Evolutionary conservation across 2,888 invertebrate genomes (phyloP).

Genomic region (Drosophila melanocephala): DNA sequence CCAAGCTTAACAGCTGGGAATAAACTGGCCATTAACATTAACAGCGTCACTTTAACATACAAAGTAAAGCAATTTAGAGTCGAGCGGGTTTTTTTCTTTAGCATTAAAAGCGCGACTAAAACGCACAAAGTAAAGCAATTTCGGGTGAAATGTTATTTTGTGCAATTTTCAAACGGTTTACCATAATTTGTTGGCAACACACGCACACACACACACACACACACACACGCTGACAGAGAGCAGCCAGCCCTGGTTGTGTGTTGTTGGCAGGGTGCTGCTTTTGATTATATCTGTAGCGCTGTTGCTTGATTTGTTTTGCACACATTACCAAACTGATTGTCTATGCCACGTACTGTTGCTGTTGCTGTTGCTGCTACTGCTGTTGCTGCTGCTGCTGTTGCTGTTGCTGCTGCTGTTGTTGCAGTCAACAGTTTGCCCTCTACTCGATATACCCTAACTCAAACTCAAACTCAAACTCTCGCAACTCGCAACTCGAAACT

Average conservation of each 20-base stretch:
- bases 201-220: neutral
- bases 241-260: slow-evolving; percentile 44
- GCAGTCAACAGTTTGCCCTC: slow-evolving; percentile 46
- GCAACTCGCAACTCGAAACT: slow-evolving; percentile 16
- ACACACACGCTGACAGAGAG: neutral
- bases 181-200: slow-evolving; percentile 8
- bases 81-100: neutral
- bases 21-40: neutral
- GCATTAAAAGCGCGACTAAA: neutral
- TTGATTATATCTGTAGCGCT: slow-evolving; percentile 74
- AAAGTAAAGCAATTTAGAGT: neutral
- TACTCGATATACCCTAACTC: slow-evolving; percentile 18
- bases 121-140: slow-evolving; percentile 16
- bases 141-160: neutral
- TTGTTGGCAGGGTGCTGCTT: slow-evolving; percentile 36
- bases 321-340: slow-evolving; percentile 78
- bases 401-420: slow-evolving; percentile 29
- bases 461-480: slow-evolving; percentile 11
- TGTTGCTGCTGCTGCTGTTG: slow-evolving; percentile 38
- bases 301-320: slow-evolving; percentile 80
- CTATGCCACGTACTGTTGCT: slow-evolving; percentile 66
- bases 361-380: neutral
- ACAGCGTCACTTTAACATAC: slow-evolving; percentile 4
- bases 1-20: neutral
- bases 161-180: neutral